Percentiles rank a stretch among this genome's conserved stretches.
Conservation (phyloP, 2,888 invertebrate genomes). For the Glaucopsyche alexis region DNA sequence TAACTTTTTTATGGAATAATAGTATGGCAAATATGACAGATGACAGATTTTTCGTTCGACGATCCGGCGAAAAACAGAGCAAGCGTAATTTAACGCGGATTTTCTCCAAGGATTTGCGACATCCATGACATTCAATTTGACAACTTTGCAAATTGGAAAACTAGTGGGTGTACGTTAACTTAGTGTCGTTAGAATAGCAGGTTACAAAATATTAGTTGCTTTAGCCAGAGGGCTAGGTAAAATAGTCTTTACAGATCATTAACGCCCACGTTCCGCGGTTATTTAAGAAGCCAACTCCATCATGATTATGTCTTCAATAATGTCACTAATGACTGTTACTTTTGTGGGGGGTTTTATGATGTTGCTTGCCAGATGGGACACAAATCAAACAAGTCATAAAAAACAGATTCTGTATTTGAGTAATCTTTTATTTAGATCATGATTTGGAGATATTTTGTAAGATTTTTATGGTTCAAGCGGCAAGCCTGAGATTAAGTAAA, state of each 20-base stretch:
- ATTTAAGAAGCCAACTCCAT: constrained; percentile 8
- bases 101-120: too few species aligned
- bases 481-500: too few species aligned
- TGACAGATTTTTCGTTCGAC: too few species aligned
- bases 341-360: constrained; percentile 42
- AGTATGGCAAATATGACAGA: too few species aligned
- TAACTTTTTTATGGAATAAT: not conserved
- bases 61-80: too few species aligned
- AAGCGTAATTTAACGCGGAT: too few species aligned
- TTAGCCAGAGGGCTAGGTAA: constrained; percentile 10
- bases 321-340: constrained; percentile 41
- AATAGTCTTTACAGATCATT: constrained; percentile 16
- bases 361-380: constrained; percentile 42
- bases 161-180: not conserved
- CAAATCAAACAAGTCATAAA: constrained; percentile 7
- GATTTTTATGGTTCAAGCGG: constrained; percentile 1
- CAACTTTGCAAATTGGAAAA: not conserved
- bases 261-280: constrained; percentile 23
- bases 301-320: constrained; percentile 38
- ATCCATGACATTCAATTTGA: too few species aligned
- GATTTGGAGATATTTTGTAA: not conserved
- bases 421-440: constrained; percentile 13
- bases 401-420: constrained; percentile 6
- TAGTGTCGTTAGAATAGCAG: not conserved
- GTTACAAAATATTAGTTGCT: not conserved